Evolutionary conservation across 2,113 vertebrate genomes (phyloP), one percentile per base, ranked within the genome.

Genomic region (Anguilla japonica): DNA sequence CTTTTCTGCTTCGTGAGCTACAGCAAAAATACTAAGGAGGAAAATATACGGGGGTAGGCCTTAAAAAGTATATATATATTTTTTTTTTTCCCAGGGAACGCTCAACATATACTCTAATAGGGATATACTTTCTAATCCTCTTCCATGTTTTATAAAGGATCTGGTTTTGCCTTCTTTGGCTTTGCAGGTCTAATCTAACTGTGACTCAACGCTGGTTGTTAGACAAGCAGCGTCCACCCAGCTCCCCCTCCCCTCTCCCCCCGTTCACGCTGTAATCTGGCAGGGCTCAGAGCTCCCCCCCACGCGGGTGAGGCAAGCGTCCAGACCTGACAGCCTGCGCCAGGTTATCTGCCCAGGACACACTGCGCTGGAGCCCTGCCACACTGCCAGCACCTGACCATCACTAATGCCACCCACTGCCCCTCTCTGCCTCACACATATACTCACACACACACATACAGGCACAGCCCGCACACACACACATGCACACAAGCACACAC

Each of bases 171-270:
- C 86, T 90, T 88, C 90, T 88, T 91, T 92, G 91, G 93, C 91
- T 93, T 93, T 93, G 93, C 93, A 94, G 92, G 93, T 94, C 92
- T 94, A 95, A 95, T 95, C 93, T 94, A 93, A 90, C 91, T 71
- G 86, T 90, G 93, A 93, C 92, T 94, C 91, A 80, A 34, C 86
- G 89, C 89, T 88, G 87, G 90, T 90, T 94, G 91, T 93, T 94
- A 93, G 91, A 93, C 91, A 92, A 89, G 71, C 88, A 50, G 89
- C 84, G 78, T 87, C 87, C 85, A 41, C 86, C 87, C 90, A 81
- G 84, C 34, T 63, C 71, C 79, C 79, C 40, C 41, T 3, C 5
- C 40, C 18, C 39, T 14, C 40, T 43, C 75, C 46, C 11, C 75
- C 20, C 46, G 75, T 29, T 88, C 91, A 88, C 46, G 81, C 87